Base-by-base conservation (phyloP, 2,888 invertebrate species). In the Parnassius apollo region DNA sequence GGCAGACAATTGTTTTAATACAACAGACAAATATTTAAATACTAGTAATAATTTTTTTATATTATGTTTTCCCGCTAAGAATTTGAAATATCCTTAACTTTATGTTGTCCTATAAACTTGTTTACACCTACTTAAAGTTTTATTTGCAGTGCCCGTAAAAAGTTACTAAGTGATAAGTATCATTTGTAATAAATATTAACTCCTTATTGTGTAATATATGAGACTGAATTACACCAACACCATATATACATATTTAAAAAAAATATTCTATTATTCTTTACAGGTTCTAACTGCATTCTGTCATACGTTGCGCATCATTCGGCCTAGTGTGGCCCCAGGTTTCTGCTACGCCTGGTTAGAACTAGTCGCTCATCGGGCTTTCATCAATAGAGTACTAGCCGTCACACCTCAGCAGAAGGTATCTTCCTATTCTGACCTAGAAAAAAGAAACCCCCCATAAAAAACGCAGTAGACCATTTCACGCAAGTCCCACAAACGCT, bases 271-370 rank as follows among this genome's bases (percentile, higher is more conserved):
- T 57, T 57, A 55, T 56, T 2, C 13, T 45, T 10, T 2, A 13
- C 81, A 94, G 93, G 96, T 98, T 72, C 93, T 99, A 57, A 98
- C 98, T 18, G 98, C 98, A 9, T 99, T 98, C 87, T 98, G 98
- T 82, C 98, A 99, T 87, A 97, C 98, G 0, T 94, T 99, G 70
- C 98, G 98, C 78, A 96, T 98, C 72, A 92, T 99, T 69, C 94
- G 98, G 62, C 99, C 99, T 10, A 94, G 95, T 54, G 96, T 97
- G 73, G 98, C 98, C 0, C 98, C 99, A 0, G 98, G 98, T 0
- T 99, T 99, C 86, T 96, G 98, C 63, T 99, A 98, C 85, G 98
- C 99, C 2, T 99, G 99, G 99, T 91, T 99, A 63, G 99, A 99
- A 86, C 92, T 99, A 55, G 96, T 99, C 50, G 98, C 99, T 0